Base-by-base conservation (phyloP, 2,113 vertebrate species). In the Urocitellus parryii region DNA sequence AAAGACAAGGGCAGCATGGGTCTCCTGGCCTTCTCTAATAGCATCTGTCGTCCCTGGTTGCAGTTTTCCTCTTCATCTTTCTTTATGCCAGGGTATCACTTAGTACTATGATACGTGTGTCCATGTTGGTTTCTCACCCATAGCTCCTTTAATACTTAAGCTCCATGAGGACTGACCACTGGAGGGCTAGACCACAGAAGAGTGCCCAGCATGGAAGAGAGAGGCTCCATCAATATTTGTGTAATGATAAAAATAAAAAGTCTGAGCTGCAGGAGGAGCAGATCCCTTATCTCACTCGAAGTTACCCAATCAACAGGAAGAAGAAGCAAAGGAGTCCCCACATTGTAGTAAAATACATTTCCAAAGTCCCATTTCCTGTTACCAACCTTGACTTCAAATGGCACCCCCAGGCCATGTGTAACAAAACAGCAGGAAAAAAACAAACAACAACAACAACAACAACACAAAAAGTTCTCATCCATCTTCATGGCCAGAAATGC, bases 1-100 rank as follows among this genome's bases (percentile, higher is more conserved):
- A 39, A 58, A 72, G 34, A 79, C 0, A 0, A 9, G 0, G 4
- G 51, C 32, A 53, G 20, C 24, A 13, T 7, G 8, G 2, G 6
- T 20, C 20, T n/a, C 14, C 48, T 1, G 7, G 1, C 9, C 51
- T 65, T 34, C 9, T 22, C 34, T 58, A 37, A 18, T 0, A 84
- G 14, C 16, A 34, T 29, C 67, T 85, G 20, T 34, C 18, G 8
- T 14, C 25, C 2, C 39, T 32, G 20, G 25, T 32, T 68, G 6
- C 72, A 16, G 39, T 86, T 81, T 24, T n/a, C 20, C 34, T 25
- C 29, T 68, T 83, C 4, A 18, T 34, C 58, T 95, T 68, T 42
- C 34, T 72, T 93, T 0, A 45, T 65, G 86, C n/a, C 74, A 39
- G 61, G 24, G 37, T 80, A 29, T 14, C 45, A 24, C 1, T 17